phyloP scores from a whole-genome alignment of 1,140 invertebrate genomes.

The Ooceraea biroi region DNA sequence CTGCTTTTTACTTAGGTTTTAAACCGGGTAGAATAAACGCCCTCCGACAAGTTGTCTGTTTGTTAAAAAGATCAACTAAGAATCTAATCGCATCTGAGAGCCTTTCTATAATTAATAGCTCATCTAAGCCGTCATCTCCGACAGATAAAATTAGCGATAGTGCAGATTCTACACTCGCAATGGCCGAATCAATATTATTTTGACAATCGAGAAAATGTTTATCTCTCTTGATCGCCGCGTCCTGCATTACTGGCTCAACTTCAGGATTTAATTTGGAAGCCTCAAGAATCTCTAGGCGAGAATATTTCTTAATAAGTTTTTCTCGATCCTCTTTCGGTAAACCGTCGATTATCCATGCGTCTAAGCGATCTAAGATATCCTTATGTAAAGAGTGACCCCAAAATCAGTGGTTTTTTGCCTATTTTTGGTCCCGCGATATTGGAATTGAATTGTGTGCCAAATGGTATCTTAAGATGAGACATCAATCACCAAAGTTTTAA shows the following conservation, averaged over 20 bases:
- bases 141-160: not conserved
- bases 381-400: too few relatives aligned
- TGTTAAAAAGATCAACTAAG: not conserved
- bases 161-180: not conserved
- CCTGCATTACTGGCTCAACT: not conserved
- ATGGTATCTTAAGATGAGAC: too few relatives aligned
- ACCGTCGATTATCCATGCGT: not conserved
- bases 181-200: slow-evolving; percentile 6
- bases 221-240: not conserved
- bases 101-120: not conserved
- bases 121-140: not conserved
- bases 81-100: not conserved
- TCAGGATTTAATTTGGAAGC: not conserved
- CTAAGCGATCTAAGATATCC: not conserved
- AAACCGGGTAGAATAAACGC: slow-evolving; percentile 1
- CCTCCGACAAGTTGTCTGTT: not conserved
- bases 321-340: not conserved
- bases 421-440: too few relatives aligned
- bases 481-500: too few relatives aligned
- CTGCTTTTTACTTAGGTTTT: not conserved
- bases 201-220: slow-evolving; percentile 21
- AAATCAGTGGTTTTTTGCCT: too few relatives aligned
- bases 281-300: not conserved
- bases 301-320: not conserved
- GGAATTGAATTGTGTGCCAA: too few relatives aligned